phyloP scores from a whole-genome alignment of 2,113 vertebrate genomes.

The Otis tarda region DNA sequence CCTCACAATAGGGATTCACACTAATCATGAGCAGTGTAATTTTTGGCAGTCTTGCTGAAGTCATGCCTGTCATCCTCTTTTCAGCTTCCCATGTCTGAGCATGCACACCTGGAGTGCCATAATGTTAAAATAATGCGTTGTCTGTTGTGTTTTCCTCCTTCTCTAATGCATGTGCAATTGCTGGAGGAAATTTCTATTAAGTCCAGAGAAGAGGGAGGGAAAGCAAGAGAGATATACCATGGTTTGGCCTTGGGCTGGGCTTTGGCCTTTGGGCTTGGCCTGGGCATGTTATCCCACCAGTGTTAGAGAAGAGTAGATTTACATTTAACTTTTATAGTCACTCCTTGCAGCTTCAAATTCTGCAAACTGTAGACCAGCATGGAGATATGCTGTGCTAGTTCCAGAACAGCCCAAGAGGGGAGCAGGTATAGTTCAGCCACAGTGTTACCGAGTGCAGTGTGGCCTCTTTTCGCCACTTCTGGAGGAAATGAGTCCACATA shows the following conservation, averaged over 20 bases:
- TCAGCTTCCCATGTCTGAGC: neutral
- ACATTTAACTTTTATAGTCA: neutral
- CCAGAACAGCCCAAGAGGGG: neutral
- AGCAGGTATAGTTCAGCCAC: neutral
- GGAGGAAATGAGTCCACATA: neutral
- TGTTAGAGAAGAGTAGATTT: neutral
- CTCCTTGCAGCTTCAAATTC: neutral
- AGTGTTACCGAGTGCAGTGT: fast-evolving
- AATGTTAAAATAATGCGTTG: neutral
- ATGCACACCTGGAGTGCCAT: slow-evolving; percentile 11
- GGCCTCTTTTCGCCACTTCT: neutral
- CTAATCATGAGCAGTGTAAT: slow-evolving; percentile 30
- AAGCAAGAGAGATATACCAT: neutral
- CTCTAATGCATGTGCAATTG: neutral
- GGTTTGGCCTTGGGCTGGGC: neutral
- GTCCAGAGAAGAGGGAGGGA: neutral
- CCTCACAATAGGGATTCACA: slow-evolving; percentile 10
- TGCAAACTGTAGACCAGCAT: neutral
- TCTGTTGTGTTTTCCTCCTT: slow-evolving; percentile 13
- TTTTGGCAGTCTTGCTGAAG: slow-evolving; percentile 22
- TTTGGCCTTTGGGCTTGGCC: neutral
- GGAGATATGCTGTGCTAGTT: neutral
- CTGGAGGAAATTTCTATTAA: neutral
- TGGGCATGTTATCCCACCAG: neutral
- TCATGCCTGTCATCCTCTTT: slow-evolving; percentile 26